A percentile compares a stretch with the other conserved stretches of the same genome.
Evolutionary conservation across 2,888 invertebrate species (phyloP).

Genomic region (Caradrina clavipalpis): DNA sequence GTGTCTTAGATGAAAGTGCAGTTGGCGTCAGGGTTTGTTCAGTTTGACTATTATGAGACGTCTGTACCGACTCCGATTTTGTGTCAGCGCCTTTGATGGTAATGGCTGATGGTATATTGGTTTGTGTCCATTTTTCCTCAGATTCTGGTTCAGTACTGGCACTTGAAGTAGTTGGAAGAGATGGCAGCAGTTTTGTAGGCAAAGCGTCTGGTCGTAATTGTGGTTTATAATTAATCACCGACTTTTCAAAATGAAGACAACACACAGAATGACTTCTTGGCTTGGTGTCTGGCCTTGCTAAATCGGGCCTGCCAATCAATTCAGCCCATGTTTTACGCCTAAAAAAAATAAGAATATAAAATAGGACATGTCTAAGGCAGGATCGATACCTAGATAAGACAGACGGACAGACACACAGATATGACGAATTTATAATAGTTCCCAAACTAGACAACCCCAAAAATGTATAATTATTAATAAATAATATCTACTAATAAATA

Average conservation of each 20-base stretch:
- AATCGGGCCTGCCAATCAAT: constrained; percentile 45
- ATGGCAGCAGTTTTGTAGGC: constrained; percentile 43
- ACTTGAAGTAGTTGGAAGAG: constrained; percentile 22
- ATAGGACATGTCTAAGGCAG: constrained; percentile 3
- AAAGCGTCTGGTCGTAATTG: constrained; percentile 45
- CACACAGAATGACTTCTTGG: constrained; percentile 44
- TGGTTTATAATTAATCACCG: constrained; percentile 36
- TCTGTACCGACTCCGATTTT: constrained; percentile 20
- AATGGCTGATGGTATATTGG: neutral
- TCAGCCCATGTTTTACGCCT: constrained; percentile 12
- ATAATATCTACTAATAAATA: too few species aligned
- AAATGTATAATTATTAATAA: too few species aligned
- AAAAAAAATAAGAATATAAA: constrained; percentile 7
- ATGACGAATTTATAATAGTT: too few species aligned
- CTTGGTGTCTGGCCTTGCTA: constrained; percentile 37
- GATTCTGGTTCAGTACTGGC: constrained; percentile 2
- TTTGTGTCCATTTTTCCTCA: constrained; percentile 16
- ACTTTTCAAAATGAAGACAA: constrained; percentile 47
- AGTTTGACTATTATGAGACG: constrained; percentile 15
- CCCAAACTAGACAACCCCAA: too few species aligned
- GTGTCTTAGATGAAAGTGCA: constrained; percentile 40
- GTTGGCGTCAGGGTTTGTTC: constrained; percentile 36
- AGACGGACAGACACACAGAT: too few species aligned
- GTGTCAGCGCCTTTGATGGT: constrained; percentile 3
- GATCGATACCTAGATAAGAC: neutral